Evolutionary conservation across 2,888 invertebrate species (phyloP).

Genomic region (Plemyria rubiginata): DNA sequence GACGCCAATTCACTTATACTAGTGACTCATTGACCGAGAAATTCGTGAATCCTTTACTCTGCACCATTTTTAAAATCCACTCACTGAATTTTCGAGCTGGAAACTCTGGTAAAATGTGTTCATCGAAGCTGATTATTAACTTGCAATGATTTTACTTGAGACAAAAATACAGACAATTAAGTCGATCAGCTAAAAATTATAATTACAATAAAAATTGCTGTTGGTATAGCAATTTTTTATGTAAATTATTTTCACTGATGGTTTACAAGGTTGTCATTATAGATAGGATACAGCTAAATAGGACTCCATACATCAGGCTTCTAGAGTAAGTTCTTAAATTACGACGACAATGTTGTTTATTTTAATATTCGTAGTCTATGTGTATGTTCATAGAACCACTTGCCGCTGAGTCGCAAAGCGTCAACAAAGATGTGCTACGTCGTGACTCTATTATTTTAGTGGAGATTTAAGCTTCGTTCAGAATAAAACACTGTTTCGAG

Average conservation of each 20-base stretch:
- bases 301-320: no score
- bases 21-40: constrained; percentile 58
- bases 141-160: neutral
- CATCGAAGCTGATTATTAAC: neutral
- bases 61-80: constrained; percentile 29
- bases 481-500: constrained; percentile 47
- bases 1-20: constrained; percentile 73
- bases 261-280: no score
- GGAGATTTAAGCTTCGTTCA: constrained; percentile 53
- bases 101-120: neutral
- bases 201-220: no score
- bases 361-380: neutral
- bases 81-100: neutral
- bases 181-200: no score
- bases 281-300: no score
- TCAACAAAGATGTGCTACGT: constrained; percentile 58
- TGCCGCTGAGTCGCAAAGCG: constrained; percentile 48
- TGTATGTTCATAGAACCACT: constrained; percentile 26
- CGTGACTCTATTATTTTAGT: constrained; percentile 60
- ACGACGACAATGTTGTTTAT: no score
- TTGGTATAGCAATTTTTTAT: no score
- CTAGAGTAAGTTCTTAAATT: no score
- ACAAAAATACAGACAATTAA: no score
- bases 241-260: no score
- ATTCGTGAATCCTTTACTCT: constrained; percentile 45